Conservation (phyloP, 2,888 invertebrate genomes). For the Hirtodrosophila cameraria region DNA sequence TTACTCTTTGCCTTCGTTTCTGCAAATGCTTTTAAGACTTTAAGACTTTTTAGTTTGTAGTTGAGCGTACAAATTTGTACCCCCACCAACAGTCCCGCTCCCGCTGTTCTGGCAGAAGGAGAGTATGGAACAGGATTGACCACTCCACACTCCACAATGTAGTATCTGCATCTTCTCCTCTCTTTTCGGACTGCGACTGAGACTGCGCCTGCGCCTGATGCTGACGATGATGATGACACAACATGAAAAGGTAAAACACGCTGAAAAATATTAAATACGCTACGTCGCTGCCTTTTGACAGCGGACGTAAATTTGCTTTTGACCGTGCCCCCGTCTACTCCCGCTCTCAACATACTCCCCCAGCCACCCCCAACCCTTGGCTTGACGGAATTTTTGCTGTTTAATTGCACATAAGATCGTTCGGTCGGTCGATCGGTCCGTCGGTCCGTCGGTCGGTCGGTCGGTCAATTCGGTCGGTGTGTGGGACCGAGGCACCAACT, state of each 20-base stretch:
- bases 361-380: background rate
- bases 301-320: conserved; percentile 82
- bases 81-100: background rate
- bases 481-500: conserved; percentile 37
- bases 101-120: conserved; percentile 20
- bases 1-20: conserved; percentile 75
- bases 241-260: conserved; percentile 83
- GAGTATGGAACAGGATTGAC: conserved; percentile 66
- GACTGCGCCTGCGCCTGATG: conserved; percentile 33
- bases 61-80: conserved; percentile 76
- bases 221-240: conserved; percentile 81
- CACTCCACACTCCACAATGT: conserved; percentile 19
- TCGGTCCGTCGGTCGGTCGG: background rate
- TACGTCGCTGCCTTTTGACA: conserved; percentile 81
- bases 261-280: conserved; percentile 83
- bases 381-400: conserved; percentile 39
- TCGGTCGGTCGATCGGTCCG: conserved; percentile 3
- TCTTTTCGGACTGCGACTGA: conserved; percentile 14
- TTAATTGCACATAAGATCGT: conserved; percentile 73
- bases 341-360: too few relatives aligned
- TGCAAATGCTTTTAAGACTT: conserved; percentile 81
- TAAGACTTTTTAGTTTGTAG: conserved; percentile 77
- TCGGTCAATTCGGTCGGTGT: conserved; percentile 28
- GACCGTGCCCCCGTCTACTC: conserved; percentile 28
- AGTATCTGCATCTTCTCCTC: conserved; percentile 27